A percentile compares a stretch with the other conserved stretches of the same genome.
phyloP scores from a whole-genome alignment of 2,888 invertebrate genomes.

The Octodonta nipae region DNA sequence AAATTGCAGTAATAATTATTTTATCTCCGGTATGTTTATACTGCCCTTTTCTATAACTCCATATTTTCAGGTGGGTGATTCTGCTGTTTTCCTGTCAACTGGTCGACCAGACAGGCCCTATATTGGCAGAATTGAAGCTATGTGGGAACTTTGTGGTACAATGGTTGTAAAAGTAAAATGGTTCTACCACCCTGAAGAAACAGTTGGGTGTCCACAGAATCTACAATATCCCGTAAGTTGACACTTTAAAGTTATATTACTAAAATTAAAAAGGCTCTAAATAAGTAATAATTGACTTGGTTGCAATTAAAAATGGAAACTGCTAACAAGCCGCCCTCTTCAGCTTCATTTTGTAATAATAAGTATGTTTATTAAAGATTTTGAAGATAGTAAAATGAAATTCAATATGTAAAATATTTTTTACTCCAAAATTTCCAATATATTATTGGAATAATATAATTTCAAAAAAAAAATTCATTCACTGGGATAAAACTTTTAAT shows the following conservation, averaged over 20 bases:
- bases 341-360: background rate
- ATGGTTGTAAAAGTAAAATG: slow-evolving; percentile 88
- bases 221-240: slow-evolving; percentile 63
- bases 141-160: slow-evolving; percentile 82
- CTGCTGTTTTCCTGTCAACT: slow-evolving; percentile 89
- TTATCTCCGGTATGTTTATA: too few relatives aligned
- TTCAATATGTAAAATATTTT: too few relatives aligned
- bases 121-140: slow-evolving; percentile 79
- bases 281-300: background rate
- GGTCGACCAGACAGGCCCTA: slow-evolving; percentile 84
- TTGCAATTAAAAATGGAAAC: too few relatives aligned
- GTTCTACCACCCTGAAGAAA: slow-evolving; percentile 96
- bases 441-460: too few relatives aligned
- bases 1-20: too few relatives aligned
- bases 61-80: slow-evolving; percentile 83
- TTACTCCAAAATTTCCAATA: too few relatives aligned
- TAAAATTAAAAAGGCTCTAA: background rate
- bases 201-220: slow-evolving; percentile 56
- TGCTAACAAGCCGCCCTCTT: background rate
- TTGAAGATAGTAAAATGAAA: too few relatives aligned
- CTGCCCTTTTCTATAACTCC: too few relatives aligned
- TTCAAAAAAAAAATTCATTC: too few relatives aligned
- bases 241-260: background rate
- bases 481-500: too few relatives aligned
- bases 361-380: too few relatives aligned